Evolutionary conservation across 2,113 vertebrate species (phyloP).

Genomic region (Planiliza haematocheilus): DNA sequence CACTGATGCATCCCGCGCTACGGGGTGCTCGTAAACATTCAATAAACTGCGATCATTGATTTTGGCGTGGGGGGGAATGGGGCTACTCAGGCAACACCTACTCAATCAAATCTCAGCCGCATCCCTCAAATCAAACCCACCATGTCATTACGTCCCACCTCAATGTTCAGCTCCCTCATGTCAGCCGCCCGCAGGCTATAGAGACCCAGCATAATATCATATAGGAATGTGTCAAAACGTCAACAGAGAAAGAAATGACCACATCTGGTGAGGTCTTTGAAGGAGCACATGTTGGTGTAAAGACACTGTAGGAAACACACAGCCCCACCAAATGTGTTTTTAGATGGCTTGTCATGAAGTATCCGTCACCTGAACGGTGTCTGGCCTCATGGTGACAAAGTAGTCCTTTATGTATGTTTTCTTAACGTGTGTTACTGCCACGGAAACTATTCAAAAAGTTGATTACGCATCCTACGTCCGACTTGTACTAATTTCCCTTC

Average conservation of each 20-base stretch:
- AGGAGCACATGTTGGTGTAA: neutral
- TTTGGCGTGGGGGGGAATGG: slow-evolving; percentile 10
- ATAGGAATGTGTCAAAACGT: slow-evolving; percentile 20
- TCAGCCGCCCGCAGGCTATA: slow-evolving; percentile 31
- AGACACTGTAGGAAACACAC: neutral
- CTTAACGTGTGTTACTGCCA: no score
- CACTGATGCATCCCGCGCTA: slow-evolving; percentile 28
- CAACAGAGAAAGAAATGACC: slow-evolving; percentile 4
- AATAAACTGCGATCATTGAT: slow-evolving; percentile 50
- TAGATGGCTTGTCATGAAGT: no score
- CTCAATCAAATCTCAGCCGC: slow-evolving; percentile 68
- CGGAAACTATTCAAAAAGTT: no score
- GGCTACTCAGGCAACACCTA: slow-evolving; percentile 45
- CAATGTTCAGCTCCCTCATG: neutral
- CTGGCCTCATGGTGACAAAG: no score
- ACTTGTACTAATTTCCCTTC: no score
- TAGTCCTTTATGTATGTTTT: no score
- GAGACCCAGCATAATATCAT: slow-evolving; percentile 19
- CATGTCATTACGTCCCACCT: neutral
- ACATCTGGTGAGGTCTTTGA: slow-evolving; percentile 23
- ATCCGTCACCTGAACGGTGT: no score
- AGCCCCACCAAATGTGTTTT: no score
- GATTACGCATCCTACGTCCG: no score
- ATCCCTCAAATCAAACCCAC: slow-evolving; percentile 52
- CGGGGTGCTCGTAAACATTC: slow-evolving; percentile 46